Percentiles rank a stretch among this genome's conserved stretches.
These are phyloP conservation scores for Geococcyx californianus DNA, from an alignment of 2,113 vertebrate species.

Conservation along the genomic window DNA sequence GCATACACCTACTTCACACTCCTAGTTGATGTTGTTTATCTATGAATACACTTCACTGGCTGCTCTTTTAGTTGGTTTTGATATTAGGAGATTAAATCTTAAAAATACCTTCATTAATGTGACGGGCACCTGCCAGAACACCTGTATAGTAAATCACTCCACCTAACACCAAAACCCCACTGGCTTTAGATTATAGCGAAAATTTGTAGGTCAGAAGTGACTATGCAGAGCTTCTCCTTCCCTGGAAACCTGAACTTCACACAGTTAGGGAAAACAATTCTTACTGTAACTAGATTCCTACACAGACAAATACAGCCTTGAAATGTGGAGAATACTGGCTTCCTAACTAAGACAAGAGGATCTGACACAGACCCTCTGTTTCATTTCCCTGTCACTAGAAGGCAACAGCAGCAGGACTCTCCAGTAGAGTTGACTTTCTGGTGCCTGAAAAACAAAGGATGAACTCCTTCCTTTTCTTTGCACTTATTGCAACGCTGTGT, in stretches of 20 bases:
- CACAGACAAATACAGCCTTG: neutral
- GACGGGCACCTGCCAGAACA: no score
- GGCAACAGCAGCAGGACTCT: neutral
- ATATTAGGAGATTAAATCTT: neutral
- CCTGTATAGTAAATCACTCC: neutral
- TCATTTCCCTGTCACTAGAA: neutral
- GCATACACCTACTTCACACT: neutral
- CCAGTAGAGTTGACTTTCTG: neutral
- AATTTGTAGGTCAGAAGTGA: neutral
- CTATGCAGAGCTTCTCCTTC: neutral
- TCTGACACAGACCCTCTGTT: neutral
- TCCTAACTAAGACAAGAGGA: neutral
- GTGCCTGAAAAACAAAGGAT: neutral
- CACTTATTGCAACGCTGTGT: neutral
- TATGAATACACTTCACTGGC: no score
- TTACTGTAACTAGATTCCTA: neutral
- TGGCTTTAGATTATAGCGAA: neutral
- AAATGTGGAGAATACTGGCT: neutral
- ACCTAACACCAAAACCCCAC: neutral
- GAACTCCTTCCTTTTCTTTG: neutral
- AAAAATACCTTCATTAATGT: neutral
- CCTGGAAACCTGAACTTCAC: neutral
- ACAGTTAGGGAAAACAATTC: neutral
- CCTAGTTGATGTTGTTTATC: neutral
- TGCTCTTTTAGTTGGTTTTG: neutral